Conservation (phyloP, 1,140 invertebrate species). For the Apolygus lucorum region DNA sequence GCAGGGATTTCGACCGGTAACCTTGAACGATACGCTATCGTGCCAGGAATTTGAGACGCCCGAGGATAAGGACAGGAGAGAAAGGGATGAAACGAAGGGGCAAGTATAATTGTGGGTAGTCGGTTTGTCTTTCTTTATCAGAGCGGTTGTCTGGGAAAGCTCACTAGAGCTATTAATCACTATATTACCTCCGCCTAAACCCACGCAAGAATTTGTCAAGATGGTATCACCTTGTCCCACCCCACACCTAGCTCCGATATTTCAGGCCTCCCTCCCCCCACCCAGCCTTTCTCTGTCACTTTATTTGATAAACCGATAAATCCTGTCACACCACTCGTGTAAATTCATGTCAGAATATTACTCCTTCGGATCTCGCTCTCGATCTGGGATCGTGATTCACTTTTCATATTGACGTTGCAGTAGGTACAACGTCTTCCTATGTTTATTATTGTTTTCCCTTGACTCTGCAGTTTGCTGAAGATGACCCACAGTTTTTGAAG, state of each 20-base stretch:
- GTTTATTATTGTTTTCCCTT: too few species aligned
- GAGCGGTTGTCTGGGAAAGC: constrained; percentile 22
- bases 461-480: too few species aligned
- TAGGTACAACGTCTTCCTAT: too few species aligned
- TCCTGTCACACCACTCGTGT: not conserved
- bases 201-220: constrained; percentile 24
- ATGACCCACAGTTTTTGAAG: too few species aligned
- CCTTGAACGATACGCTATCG: not conserved
- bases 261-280: not conserved
- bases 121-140: constrained; percentile 22
- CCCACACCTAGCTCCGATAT: constrained; percentile 22
- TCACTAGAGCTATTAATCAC: constrained; percentile 21
- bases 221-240: constrained; percentile 20
- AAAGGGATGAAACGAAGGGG: not conserved
- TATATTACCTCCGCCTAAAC: constrained; percentile 21
- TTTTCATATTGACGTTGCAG: constrained; percentile 1
- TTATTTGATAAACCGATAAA: constrained; percentile 6
- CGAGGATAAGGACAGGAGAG: not conserved
- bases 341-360: not conserved
- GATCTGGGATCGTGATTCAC: not conserved
- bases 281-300: constrained; percentile 4
- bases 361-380: not conserved
- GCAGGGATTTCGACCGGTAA: too few species aligned
- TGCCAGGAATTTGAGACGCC: not conserved
- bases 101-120: constrained; percentile 21